Base-by-base conservation (phyloP, 1,140 invertebrate species). In the Hydropsyche tenuis region DNA sequence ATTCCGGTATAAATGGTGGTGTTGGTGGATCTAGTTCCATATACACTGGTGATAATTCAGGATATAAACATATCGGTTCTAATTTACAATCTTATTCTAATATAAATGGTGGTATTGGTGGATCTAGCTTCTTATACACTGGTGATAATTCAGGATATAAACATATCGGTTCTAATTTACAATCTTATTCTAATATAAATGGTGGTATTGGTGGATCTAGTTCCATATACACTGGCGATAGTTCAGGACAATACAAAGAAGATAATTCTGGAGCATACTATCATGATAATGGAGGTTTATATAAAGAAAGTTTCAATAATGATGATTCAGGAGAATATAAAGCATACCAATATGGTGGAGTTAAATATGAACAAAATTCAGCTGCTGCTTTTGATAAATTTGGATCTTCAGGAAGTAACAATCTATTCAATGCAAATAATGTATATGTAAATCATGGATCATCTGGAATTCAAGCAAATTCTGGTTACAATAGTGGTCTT, bases 241-340 rank as follows among this genome's bases (percentile, higher is more conserved):
- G 51, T 25, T 22, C 70, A 23, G 53, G 53, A 5, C 71, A 75
- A 63, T 60, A 63, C 62, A 69, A 16, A 9, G 69, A 74, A 30
- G 78, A 78, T 27, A 77, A 80, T 74, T 74, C 78, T 7, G 81
- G 78, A 69, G 75, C 70, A 51, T 77, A 77, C 51, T 64, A 72
- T n/a, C 66, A 75, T 71, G 73, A 78, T 69, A 65, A 76, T 51
- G 48, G 77, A 64, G 69, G 71, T 53, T 65, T 7, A 12, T 70
- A 70, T 25, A 70, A 45, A 48, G 66, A 23, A 51, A 42, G 23
- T 14, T 27, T 16, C 7, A 11, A 9, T 6, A 62, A 62, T 46
- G 80, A 79, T 68, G 78, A 81, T 27, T 77, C 81, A 0, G 81
- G 78, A 43, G 78, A 80, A n/a, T 81, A 82, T 74, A 79, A 79